phyloP scores from a whole-genome alignment of 23 tunicate genomes.

The Trididemnum nubilum region DNA sequence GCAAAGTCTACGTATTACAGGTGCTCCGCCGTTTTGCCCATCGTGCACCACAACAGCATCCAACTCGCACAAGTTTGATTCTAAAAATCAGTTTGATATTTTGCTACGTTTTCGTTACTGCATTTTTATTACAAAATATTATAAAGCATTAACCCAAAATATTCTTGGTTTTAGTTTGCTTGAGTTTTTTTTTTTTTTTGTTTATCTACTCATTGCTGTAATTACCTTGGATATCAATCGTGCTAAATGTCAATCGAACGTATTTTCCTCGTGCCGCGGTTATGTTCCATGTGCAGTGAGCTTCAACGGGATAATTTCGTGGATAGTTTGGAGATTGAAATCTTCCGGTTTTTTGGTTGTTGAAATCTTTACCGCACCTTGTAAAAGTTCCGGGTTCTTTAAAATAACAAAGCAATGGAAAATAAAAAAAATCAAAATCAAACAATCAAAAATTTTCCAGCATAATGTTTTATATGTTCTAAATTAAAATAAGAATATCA shows the following conservation, averaged over 20 bases:
- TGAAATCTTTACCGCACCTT: conserved; percentile 88
- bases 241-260: conserved; percentile 54
- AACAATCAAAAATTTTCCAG: too few relatives aligned
- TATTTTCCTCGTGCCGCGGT: conserved; percentile 62
- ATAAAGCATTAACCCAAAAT: too few relatives aligned
- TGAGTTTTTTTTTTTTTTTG: conserved; percentile 57
- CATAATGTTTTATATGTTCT: too few relatives aligned
- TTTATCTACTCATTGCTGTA: too few relatives aligned
- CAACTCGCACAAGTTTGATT: conserved; percentile 71
- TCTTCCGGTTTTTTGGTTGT: conserved; percentile 43
- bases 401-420: too few relatives aligned
- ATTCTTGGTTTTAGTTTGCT: too few relatives aligned
- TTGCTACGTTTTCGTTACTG: too few relatives aligned
- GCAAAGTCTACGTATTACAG: conserved; percentile 60
- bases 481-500: too few relatives aligned
- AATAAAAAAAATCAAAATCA: too few relatives aligned
- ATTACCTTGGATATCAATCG: conserved; percentile 81
- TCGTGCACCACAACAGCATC: conserved; percentile 92
- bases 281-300: conserved; percentile 96
- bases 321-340: conserved; percentile 80
- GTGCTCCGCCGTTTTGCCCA: conserved; percentile 72
- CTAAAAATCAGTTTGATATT: conserved; percentile 30
- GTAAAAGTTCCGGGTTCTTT: conserved; percentile 44
- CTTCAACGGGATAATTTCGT: conserved; percentile 57
- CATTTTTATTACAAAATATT: too few relatives aligned